Conservation (phyloP, 2,797 vertebrate genomes). For the Mycteria americana region DNA sequence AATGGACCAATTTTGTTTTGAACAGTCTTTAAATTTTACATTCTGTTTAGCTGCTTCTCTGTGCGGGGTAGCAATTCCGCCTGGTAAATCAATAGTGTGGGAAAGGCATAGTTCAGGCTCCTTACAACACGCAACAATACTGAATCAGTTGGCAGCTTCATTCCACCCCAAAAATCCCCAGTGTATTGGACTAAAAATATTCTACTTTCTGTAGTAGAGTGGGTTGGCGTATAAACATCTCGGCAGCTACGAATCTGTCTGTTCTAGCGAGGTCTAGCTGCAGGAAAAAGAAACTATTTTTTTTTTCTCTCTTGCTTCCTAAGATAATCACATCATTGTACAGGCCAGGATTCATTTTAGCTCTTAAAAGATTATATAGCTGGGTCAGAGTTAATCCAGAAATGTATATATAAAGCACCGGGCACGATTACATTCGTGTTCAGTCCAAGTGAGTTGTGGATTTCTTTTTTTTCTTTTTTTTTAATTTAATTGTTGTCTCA, state of each 20-base stretch:
- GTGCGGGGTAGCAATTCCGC: not conserved
- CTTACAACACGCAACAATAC: not conserved
- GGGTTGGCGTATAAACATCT: not conserved
- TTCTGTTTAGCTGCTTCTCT: not conserved
- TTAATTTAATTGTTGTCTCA: not conserved
- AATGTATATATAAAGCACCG: not conserved
- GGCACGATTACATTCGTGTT: not conserved
- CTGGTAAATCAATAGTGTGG: not conserved
- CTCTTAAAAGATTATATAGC: slow-evolving; percentile 60
- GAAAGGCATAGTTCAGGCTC: not conserved
- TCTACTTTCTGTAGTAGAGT: not conserved
- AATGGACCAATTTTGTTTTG: not conserved
- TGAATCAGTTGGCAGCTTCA: not conserved
- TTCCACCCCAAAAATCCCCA: not conserved
- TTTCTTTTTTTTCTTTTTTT: not conserved
- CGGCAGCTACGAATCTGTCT: not conserved
- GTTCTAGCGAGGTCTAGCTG: not conserved
- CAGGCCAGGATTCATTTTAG: slow-evolving; percentile 26
- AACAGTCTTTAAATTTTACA: not conserved
- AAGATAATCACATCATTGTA: slow-evolving; percentile 8
- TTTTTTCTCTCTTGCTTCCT: not conserved
- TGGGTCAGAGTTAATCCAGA: slow-evolving; percentile 55
- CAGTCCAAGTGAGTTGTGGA: not conserved
- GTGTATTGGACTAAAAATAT: not conserved
- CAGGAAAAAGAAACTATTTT: not conserved